Evolutionary conservation across 2,113 vertebrate species (phyloP), one percentile per base, ranked within the genome.

Genomic region (Ranitomeya imitator): DNA sequence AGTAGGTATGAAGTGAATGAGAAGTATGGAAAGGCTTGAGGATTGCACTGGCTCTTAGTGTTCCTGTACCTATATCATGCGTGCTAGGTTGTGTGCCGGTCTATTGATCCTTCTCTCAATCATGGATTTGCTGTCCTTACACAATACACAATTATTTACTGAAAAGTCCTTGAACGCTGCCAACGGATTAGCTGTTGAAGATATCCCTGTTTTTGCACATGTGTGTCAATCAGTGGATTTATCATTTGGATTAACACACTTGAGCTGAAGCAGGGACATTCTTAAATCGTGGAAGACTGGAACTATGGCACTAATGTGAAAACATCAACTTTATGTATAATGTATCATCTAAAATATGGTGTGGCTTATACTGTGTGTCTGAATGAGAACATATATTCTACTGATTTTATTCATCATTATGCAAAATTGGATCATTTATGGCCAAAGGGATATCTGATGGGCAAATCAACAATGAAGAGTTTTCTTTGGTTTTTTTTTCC

Each of bases 221-320:
- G 82, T 84, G 82, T 84, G 82, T 84, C 82, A 84, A 84, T 84
- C 82, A 84, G 82, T 84, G 82, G 82, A 55, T 84, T 84, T 84
- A 67, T 84, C 82, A 84, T 84, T 84, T 84, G 82, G 82, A 84
- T 84, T 84, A 84, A 84, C 82, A 84, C 82, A 84, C 82, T 84
- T 84, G 82, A 71, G 82, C 82, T 84, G 82, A 84, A 84, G 82
- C 82, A 52, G 82, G 82, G 63, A 84, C 82, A 84, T 84, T 84
- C 82, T 84, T 71, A 84, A 84, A 84, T 84, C 82, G 82, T 71
- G 82, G 82, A 84, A 67, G 52, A 69, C 82, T 71, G 82, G 82
- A 84, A 71, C 45, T 83, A 13, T 83, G 80, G 37, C 31, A 11
- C 76, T 78, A 12, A n/a, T 80, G 54, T 60, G 79, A 80, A 80